Evolutionary conservation across 2,113 vertebrate species (phyloP).

Genomic region (Phycodurus eques): DNA sequence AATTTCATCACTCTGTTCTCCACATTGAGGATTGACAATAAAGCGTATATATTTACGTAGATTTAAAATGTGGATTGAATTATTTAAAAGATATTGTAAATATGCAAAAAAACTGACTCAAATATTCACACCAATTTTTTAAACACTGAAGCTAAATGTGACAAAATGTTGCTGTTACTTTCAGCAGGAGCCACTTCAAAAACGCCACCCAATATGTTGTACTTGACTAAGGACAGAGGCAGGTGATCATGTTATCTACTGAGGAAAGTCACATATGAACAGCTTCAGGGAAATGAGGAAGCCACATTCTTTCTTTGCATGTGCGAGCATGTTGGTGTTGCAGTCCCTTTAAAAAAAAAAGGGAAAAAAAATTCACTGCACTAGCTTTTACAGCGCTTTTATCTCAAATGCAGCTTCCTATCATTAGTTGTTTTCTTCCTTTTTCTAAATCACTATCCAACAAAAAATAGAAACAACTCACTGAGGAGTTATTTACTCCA

Average conservation of each 20-base stretch:
- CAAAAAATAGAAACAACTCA: background rate
- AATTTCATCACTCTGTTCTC: no score
- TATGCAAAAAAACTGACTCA: no score
- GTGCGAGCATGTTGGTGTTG: background rate
- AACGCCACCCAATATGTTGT: background rate
- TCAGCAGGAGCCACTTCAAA: no score
- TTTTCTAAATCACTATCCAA: no score
- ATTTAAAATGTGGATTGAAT: no score
- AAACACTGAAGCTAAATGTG: background rate
- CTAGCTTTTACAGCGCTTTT: background rate
- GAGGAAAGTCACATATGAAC: background rate
- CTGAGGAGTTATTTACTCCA: no score
- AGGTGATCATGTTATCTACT: background rate
- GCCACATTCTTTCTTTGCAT: background rate
- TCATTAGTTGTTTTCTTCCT: background rate
- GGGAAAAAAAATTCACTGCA: background rate
- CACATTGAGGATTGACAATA: no score
- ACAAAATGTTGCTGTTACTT: background rate
- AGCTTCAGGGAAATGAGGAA: conserved; percentile 3
- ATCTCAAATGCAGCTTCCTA: background rate
- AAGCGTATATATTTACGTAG: no score
- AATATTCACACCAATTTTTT: background rate
- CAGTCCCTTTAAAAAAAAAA: background rate
- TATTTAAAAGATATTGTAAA: no score
- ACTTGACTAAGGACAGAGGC: background rate